phyloP scores from a whole-genome alignment of 2,797 vertebrate genomes.

The Vireo griseus region DNA sequence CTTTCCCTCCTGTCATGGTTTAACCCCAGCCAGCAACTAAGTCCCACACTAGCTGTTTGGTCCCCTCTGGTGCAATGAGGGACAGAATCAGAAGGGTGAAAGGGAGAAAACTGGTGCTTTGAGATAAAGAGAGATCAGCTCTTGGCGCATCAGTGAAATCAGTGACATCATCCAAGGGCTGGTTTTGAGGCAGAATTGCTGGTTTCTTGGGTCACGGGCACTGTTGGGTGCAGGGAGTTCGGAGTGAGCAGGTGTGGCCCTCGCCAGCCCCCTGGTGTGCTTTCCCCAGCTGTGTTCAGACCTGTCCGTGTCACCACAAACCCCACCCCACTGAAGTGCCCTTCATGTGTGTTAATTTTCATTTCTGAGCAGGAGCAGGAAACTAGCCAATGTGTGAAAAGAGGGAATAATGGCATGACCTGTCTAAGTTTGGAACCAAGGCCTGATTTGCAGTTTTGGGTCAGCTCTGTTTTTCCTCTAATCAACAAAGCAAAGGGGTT shows the following conservation, averaged over 20 bases:
- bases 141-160: background rate
- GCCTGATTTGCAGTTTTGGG: background rate
- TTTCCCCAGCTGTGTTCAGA: background rate
- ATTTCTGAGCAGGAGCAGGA: background rate
- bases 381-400: background rate
- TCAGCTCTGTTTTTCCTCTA: background rate
- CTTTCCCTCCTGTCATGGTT: background rate
- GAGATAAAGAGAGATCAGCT: background rate
- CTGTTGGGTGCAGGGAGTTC: fast-evolving
- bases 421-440: background rate
- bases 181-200: background rate
- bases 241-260: fast-evolving
- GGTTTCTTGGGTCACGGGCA: background rate
- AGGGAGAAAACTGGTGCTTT: background rate
- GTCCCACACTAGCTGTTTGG: background rate
- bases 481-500: background rate
- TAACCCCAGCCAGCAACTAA: background rate
- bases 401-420: background rate
- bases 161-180: background rate
- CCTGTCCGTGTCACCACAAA: fast-evolving
- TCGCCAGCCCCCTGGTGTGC: fast-evolving
- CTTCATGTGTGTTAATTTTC: background rate
- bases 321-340: background rate
- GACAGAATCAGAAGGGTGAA: background rate
- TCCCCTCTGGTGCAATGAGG: background rate